Percentiles rank a stretch among this genome's conserved stretches.
phyloP scores from a whole-genome alignment of 2,797 vertebrate species.

The Crenichthys baileyi region DNA sequence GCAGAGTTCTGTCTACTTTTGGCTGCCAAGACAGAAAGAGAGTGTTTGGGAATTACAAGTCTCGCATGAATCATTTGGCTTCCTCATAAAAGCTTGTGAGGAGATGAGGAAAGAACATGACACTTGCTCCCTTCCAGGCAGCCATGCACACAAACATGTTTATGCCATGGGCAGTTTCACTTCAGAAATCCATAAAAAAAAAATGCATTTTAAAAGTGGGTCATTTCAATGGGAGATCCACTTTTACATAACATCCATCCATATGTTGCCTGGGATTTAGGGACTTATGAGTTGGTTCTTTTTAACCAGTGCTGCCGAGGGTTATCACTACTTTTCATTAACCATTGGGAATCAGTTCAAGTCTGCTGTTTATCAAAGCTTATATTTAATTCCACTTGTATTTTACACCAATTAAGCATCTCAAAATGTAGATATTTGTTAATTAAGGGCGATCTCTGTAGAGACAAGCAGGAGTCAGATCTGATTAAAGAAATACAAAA shows the following conservation, averaged over 20 bases:
- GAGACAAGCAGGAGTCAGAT: slow-evolving; percentile 26
- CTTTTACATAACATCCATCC: slow-evolving; percentile 51
- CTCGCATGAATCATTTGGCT: slow-evolving; percentile 73
- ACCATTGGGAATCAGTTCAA: slow-evolving; percentile 10
- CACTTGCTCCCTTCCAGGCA: slow-evolving; percentile 54
- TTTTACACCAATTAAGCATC: slow-evolving; percentile 11
- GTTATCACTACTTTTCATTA: slow-evolving; percentile 24
- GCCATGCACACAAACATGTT: slow-evolving; percentile 73
- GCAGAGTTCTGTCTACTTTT: slow-evolving; percentile 68
- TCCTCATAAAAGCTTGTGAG: slow-evolving; percentile 67
- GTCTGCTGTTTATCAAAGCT: slow-evolving; percentile 16
- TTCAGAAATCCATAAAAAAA: slow-evolving; percentile 65
- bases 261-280: slow-evolving; percentile 29
- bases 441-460: slow-evolving; percentile 21
- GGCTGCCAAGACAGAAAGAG: slow-evolving; percentile 60
- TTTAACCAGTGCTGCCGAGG: slow-evolving; percentile 24
- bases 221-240: slow-evolving; percentile 52
- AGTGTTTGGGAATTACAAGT: slow-evolving; percentile 64
- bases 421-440: slow-evolving; percentile 24
- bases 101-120: slow-evolving; percentile 62
- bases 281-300: slow-evolving; percentile 35
- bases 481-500: slow-evolving; percentile 27
- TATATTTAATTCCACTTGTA: slow-evolving; percentile 15
- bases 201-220: slow-evolving; percentile 38
- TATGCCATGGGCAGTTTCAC: slow-evolving; percentile 66